A percentile compares a stretch with the other conserved stretches of the same genome.
Conservation (phyloP, 2,797 vertebrate genomes). For the Pterois miles region DNA sequence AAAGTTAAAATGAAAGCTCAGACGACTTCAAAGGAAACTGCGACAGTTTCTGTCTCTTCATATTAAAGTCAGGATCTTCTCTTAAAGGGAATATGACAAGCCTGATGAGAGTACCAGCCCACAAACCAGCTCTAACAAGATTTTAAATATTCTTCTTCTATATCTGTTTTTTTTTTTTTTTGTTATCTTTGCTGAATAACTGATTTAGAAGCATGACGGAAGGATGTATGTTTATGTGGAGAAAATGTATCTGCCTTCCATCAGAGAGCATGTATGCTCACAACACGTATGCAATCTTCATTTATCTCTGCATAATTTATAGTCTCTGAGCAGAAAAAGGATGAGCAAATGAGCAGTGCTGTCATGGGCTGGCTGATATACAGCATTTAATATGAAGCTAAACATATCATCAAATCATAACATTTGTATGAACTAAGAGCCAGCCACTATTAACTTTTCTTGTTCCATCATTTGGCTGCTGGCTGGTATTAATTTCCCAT, state of each 20-base stretch:
- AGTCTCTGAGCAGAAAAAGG: neutral
- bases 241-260: neutral
- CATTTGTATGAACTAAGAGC: neutral
- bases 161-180: no score
- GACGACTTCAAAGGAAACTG: neutral
- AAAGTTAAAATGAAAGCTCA: neutral
- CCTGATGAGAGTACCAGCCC: neutral
- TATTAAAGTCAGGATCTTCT: neutral
- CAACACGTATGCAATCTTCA: neutral
- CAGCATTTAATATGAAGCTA: neutral
- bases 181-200: neutral
- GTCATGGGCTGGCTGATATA: neutral
- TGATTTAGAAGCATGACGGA: neutral
- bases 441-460: neutral
- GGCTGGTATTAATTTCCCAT: slow-evolving; percentile 26
- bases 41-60: neutral
- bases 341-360: neutral
- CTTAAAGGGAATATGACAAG: neutral
- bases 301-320: neutral
- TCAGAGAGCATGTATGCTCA: neutral
- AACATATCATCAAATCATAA: slow-evolving; percentile 10
- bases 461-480: slow-evolving; percentile 18
- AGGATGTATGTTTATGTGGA: neutral
- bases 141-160: neutral
- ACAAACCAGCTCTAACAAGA: neutral